phyloP scores from a whole-genome alignment of 2,888 invertebrate genomes.

The Gandaritis pyraliata region DNA sequence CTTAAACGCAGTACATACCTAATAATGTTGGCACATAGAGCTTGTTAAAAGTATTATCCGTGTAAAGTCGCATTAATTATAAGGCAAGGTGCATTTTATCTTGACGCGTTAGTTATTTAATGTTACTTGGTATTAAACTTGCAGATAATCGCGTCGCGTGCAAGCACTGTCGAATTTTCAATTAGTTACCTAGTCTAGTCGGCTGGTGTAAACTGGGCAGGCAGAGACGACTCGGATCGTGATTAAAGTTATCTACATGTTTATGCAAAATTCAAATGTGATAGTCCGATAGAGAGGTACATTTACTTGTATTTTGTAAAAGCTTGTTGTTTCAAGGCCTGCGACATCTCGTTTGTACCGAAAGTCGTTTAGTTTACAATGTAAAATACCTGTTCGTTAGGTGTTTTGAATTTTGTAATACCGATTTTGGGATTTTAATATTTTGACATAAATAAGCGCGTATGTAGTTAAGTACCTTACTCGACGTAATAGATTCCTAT shows the following conservation, averaged over 20 bases:
- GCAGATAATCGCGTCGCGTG: conserved; percentile 25
- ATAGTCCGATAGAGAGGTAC: conserved; percentile 55
- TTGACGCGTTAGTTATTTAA: conserved; percentile 26
- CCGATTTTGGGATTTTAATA: conserved; percentile 54
- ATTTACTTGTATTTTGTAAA: conserved; percentile 62
- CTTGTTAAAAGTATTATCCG: conserved; percentile 15
- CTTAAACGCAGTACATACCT: conserved; percentile 12
- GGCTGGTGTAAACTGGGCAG: conserved; percentile 19
- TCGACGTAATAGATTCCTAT: conserved; percentile 8
- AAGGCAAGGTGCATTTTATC: conserved; percentile 31
- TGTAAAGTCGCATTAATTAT: conserved; percentile 27
- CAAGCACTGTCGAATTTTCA: conserved; percentile 28
- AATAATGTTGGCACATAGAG: conserved; percentile 6
- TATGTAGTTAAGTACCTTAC: conserved; percentile 1
- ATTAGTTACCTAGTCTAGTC: conserved; percentile 1
- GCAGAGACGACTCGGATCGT: conserved; percentile 26
- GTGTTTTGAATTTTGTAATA: conserved; percentile 54
- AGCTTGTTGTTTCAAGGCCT: conserved; percentile 70
- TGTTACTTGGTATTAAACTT: conserved; percentile 10
- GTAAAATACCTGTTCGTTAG: conserved; percentile 62
- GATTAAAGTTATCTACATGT: conserved; percentile 41
- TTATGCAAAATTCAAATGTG: conserved; percentile 60
- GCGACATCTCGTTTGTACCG: conserved; percentile 70
- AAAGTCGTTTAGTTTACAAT: conserved; percentile 74
- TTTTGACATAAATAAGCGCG: conserved; percentile 48